Percentiles rank a stretch among this genome's conserved stretches.
phyloP scores from a whole-genome alignment of 2,797 vertebrate genomes.

The Australoheros facetus region DNA sequence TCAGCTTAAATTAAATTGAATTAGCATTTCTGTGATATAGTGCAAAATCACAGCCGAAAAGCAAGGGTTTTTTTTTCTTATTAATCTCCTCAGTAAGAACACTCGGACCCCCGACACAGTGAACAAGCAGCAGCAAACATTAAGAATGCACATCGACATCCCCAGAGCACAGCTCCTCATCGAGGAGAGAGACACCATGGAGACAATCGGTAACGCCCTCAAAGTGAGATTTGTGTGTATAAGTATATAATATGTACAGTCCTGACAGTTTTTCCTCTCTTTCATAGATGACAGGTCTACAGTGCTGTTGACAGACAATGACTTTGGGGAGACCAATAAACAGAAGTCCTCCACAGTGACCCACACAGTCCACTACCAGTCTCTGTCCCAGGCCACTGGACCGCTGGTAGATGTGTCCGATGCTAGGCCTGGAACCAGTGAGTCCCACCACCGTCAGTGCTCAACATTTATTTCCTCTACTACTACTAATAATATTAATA shows the following conservation, averaged over 20 bases:
- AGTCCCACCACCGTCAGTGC: constrained; percentile 81
- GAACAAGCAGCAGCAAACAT: constrained; percentile 96
- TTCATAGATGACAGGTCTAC: constrained; percentile 94
- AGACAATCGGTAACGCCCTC: constrained; percentile 89
- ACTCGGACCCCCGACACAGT: constrained; percentile 95
- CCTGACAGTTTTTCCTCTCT: not conserved
- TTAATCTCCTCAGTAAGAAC: constrained; percentile 88
- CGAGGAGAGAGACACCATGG: constrained; percentile 99
- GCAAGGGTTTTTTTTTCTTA: constrained; percentile 38
- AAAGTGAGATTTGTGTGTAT: not conserved
- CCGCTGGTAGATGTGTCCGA: constrained; percentile 99
- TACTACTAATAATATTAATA: constrained; percentile 43
- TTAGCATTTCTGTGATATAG: constrained; percentile 57
- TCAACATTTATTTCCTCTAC: constrained; percentile 66
- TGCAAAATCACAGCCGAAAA: constrained; percentile 38
- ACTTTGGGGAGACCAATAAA: constrained; percentile 96
- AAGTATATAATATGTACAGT: not conserved
- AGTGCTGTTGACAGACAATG: constrained; percentile 94
- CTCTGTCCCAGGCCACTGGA: constrained; percentile 96
- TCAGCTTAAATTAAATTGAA: constrained; percentile 59
- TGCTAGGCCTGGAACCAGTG: constrained; percentile 97
- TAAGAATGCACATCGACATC: constrained; percentile 99
- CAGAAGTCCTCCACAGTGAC: constrained; percentile 98
- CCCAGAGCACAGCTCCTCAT: constrained; percentile 97
- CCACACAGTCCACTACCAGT: constrained; percentile 99